Evolutionary conservation across 2,888 invertebrate species (phyloP).

Genomic region (Sympetrum striolatum): DNA sequence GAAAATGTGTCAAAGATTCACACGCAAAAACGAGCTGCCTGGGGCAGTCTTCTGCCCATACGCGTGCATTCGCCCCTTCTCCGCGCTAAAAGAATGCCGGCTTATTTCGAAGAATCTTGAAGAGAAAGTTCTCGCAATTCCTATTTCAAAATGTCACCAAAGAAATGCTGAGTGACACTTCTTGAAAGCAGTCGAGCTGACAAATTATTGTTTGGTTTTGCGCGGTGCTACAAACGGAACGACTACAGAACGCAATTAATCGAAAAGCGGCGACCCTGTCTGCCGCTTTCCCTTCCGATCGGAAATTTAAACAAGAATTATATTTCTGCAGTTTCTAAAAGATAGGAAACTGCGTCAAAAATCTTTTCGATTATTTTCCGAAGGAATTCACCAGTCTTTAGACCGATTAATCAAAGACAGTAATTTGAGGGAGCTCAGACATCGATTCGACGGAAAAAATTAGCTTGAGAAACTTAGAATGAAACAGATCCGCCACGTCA

Average conservation of each 20-base stretch:
- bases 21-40: slow-evolving; percentile 3
- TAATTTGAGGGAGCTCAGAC: not conserved
- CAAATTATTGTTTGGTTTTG: not conserved
- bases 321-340: too few relatives aligned
- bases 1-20: slow-evolving; percentile 44
- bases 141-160: slow-evolving; percentile 28
- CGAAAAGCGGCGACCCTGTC: not conserved
- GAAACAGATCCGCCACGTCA: not conserved
- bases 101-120: slow-evolving; percentile 24
- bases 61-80: not conserved
- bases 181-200: not conserved
- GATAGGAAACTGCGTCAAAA: too few relatives aligned
- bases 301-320: not conserved
- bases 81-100: not conserved
- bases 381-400: too few relatives aligned
- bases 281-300: not conserved
- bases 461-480: not conserved
- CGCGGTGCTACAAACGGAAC: not conserved
- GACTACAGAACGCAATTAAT: not conserved
- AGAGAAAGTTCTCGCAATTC: not conserved
- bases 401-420: not conserved
- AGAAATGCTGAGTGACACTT: slow-evolving; percentile 10
- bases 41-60: not conserved
- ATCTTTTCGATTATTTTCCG: too few relatives aligned
- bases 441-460: not conserved